These are phyloP conservation scores for Illadopsis cleaveri DNA, from an alignment of 2,113 vertebrate species.

Conservation along the genomic window DNA sequence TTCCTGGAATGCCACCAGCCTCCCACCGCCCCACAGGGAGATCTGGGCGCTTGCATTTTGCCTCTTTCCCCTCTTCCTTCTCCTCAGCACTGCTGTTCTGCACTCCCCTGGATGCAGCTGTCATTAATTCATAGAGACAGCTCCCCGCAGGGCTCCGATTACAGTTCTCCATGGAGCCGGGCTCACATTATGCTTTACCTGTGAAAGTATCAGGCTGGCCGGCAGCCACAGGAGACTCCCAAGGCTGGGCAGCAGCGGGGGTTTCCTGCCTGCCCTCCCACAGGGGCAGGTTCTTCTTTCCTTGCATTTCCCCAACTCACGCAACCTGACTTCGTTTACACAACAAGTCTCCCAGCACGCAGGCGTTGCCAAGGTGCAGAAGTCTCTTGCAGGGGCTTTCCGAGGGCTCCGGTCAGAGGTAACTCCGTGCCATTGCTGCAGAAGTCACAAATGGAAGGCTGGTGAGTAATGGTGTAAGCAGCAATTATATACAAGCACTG, in stretches of 20 bases:
- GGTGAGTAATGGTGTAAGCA: not conserved
- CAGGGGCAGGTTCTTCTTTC: not conserved
- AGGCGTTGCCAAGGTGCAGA: not conserved
- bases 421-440: not conserved
- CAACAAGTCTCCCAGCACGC: not conserved
- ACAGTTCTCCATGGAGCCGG: rapidly evolving
- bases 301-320: not conserved
- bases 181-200: not conserved
- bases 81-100: rapidly evolving
- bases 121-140: not conserved
- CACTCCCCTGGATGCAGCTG: not conserved
- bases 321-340: not conserved
- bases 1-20: not conserved
- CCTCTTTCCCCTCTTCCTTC: not conserved
- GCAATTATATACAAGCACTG: not conserved
- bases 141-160: rapidly evolving
- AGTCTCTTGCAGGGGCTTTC: not conserved
- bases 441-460: not conserved
- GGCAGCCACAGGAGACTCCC: not conserved
- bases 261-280: not conserved
- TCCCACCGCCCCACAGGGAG: rapidly evolving
- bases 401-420: not conserved
- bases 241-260: not conserved
- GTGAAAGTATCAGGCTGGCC: rapidly evolving
- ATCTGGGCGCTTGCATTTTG: rapidly evolving